Base-by-base conservation (phyloP, 2,797 vertebrate genomes). In the Sebastiscus tertius region DNA sequence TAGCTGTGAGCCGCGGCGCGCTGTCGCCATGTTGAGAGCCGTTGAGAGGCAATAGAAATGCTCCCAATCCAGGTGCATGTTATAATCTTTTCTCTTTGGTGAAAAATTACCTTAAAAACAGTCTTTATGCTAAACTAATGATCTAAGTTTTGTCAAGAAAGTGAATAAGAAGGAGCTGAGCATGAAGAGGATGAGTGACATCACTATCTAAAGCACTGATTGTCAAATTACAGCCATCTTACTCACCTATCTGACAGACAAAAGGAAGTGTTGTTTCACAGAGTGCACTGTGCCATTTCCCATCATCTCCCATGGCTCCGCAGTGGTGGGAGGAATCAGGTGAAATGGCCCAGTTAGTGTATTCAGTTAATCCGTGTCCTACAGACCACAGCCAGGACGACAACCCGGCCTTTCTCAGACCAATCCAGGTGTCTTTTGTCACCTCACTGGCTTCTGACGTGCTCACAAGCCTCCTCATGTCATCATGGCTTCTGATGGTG, bases 201-300 rank as follows among this genome's bases (percentile, higher is more conserved):
- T 39, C 34, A 33, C 39, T 29, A 16, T 31, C 18, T 16, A 22
- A 26, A 58, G 29, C n/a, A 68, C 9, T 58, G 31, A 24, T 27
- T 16, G 14, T 72, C 22, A 60, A 33, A 42, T 39, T 3, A n/a
- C 66, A 65, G 8, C 7, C 1, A 3, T 56, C 8, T 52, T 24
- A 31, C 54, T 64, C n/a, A 78, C 85, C 33, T 14, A 24, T 24
- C 67, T 87, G 77, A 6, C 88, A 91, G 42, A 85, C 59, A 46
- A 82, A 86, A 2, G 77, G 80, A 49, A 31, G 64, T 2, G 0
- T 2, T 27, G 18, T 12, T 3, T 1, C 5, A 70, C 90, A 91
- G 0, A 0, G 1, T 8, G 1, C 20, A 11, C 46, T 33, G 18
- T 61, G 2, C 87, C 85, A 89, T 72, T 64, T 77, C 31, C 83